These are phyloP conservation scores for Linepithema humile DNA, from an alignment of 1,140 invertebrate species.

Conservation along the genomic window DNA sequence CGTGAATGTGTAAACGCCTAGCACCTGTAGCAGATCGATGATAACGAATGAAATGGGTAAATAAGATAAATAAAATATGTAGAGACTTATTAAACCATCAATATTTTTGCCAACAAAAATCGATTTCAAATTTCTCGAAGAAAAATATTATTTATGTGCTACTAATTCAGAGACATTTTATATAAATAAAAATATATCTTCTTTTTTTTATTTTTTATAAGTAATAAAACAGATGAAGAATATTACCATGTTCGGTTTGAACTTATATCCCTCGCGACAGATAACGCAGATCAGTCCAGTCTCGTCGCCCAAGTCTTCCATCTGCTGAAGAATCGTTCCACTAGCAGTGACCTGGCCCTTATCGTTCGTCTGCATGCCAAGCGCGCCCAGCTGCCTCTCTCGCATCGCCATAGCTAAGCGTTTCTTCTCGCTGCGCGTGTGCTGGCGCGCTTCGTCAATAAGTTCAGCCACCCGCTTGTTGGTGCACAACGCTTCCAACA, in stretches of 20 bases:
- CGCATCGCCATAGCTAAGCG: slow-evolving; percentile 98
- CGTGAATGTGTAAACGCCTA: slow-evolving; percentile 98
- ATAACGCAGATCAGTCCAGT: slow-evolving; percentile 98
- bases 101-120: neutral
- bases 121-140: neutral
- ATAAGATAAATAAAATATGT: neutral
- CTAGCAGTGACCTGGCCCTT: slow-evolving; percentile 97
- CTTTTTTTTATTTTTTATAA: neutral
- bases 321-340: slow-evolving; percentile 95
- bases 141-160: neutral
- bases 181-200: no score
- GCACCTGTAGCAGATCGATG: slow-evolving; percentile 84
- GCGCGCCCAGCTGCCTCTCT: slow-evolving; percentile 96
- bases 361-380: slow-evolving; percentile 98
- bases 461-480: slow-evolving; percentile 92
- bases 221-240: neutral
- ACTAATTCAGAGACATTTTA: neutral
- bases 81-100: neutral
- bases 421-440: slow-evolving; percentile 98
- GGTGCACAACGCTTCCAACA: slow-evolving; percentile 95
- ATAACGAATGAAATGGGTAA: neutral
- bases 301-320: slow-evolving; percentile 97
- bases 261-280: slow-evolving; percentile 98
- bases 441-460: slow-evolving; percentile 96
- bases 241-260: slow-evolving; percentile 92